Conservation (phyloP, 2,113 vertebrate genomes). For the Cochlearius cochlearius region DNA sequence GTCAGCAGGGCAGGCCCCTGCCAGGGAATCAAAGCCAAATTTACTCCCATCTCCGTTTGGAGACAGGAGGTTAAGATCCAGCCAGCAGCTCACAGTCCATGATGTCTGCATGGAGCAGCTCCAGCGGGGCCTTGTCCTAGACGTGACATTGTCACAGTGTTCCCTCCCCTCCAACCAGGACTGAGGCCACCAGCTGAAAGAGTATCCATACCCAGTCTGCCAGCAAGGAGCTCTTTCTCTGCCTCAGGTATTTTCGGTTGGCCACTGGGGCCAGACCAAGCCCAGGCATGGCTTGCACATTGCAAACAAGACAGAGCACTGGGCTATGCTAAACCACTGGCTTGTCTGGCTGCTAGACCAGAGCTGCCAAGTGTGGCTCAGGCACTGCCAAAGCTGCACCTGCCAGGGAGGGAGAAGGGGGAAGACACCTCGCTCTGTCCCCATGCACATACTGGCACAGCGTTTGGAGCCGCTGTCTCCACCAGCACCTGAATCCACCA, state of each 20-base stretch:
- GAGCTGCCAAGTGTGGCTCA: neutral
- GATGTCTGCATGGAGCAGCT: neutral
- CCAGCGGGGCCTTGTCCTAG: neutral
- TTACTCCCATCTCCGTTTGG: neutral
- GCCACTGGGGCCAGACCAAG: neutral
- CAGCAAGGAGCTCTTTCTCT: neutral
- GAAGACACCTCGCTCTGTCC: neutral
- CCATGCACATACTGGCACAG: neutral
- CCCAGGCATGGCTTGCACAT: neutral
- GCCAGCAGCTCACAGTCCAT: neutral
- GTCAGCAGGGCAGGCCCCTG: neutral
- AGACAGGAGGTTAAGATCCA: neutral
- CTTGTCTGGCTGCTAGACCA: neutral
- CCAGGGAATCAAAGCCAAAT: neutral
- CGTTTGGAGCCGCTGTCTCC: neutral
- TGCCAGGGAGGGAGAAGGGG: neutral
- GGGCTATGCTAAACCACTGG: neutral
- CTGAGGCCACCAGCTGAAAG: neutral
- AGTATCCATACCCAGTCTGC: neutral
- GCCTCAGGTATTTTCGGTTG: neutral
- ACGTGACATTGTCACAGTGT: neutral
- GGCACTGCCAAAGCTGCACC: neutral
- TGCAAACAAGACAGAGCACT: neutral
- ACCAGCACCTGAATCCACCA: neutral
- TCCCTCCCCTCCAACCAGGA: neutral